A percentile compares a stretch with the other conserved stretches of the same genome.
phyloP scores from a whole-genome alignment of 2,113 vertebrate species.

The Platichthys stellatus region DNA sequence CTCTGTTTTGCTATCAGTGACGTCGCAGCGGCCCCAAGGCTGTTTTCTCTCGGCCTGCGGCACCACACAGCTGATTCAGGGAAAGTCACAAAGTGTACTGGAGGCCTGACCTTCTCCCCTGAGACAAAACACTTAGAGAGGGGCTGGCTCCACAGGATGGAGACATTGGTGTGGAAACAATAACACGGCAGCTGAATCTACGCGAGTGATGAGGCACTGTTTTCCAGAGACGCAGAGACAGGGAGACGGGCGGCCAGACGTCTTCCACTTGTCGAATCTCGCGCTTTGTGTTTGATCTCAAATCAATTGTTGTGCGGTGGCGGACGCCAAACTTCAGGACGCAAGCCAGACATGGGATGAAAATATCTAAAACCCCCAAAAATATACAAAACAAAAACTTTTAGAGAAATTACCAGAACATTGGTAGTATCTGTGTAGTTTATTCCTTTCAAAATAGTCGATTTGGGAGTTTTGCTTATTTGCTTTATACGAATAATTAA shows the following conservation, averaged over 20 bases:
- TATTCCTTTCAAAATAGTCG: too few species aligned
- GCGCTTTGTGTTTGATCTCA: not conserved
- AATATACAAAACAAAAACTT: too few species aligned
- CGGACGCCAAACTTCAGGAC: not conserved
- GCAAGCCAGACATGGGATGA: not conserved
- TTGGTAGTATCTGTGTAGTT: too few species aligned
- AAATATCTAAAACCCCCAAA: not conserved
- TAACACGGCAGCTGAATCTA: conserved; percentile 69
- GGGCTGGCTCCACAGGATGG: conserved; percentile 76
- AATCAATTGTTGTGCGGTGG: not conserved
- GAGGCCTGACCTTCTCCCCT: conserved; percentile 86
- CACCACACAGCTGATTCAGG: conserved; percentile 87
- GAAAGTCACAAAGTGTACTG: conserved; percentile 84
- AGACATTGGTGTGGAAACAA: conserved; percentile 79
- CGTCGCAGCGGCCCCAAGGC: conserved; percentile 79
- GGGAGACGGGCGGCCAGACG: not conserved
- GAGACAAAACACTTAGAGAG: conserved; percentile 88
- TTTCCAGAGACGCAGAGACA: conserved; percentile 47
- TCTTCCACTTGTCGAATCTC: not conserved
- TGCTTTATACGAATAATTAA: too few species aligned
- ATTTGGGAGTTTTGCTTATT: too few species aligned
- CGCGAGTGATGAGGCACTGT: conserved; percentile 52
- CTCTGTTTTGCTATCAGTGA: conserved; percentile 85
- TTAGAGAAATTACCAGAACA: too few species aligned
- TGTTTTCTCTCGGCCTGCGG: conserved; percentile 77